Evolutionary conservation across 2,797 vertebrate genomes (phyloP), one percentile per base, ranked within the genome.

Genomic region (Furcifer pardalis): DNA sequence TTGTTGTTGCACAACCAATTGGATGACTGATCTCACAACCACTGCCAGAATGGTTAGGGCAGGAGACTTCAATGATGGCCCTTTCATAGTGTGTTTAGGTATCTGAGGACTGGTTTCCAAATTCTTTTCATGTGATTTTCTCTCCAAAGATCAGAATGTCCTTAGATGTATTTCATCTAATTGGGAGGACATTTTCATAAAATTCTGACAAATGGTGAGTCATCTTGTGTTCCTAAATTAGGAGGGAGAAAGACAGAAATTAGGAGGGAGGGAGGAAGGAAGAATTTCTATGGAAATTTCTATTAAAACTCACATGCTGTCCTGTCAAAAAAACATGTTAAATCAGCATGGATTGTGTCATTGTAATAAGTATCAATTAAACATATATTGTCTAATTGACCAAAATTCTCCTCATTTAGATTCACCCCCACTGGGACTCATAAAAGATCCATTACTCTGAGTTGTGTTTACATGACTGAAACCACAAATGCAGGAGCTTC

Each of bases 331-430:
- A 3, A 69, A 76, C n/a, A n/a, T n/a, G n/a, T n/a, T n/a, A n/a
- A 83, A 23, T 56, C 56, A 74, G 82, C 44, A 0, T 1, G 4
- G 42, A 80, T 17, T 66, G 3, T 0, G 0, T 7, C 25, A 4
- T 0, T 1, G 0, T 13, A 2, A 2, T 1, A 0, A 3, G 2
- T 19, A 69, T 60, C 7, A 10, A 2, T 66, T 2, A 25, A 17
- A 35, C 37, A 42, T 69, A 75, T 1, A 0, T 76, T n/a, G 15
- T 17, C 44, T 3, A 32, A 76, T 68, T 42, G 27, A 27, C 1
- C 2, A 9, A 30, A 72, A 52, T 79, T 71, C 32, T 30, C 73
- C 35, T 56, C 15, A 35, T 60, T 77, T 21, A 32, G 27, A 59
- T 4, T 19, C 63, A 71, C 42, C 40, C 17, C 4, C n/a, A 35